phyloP scores from a whole-genome alignment of 1,140 invertebrate genomes.

The Papilio glaucus region DNA sequence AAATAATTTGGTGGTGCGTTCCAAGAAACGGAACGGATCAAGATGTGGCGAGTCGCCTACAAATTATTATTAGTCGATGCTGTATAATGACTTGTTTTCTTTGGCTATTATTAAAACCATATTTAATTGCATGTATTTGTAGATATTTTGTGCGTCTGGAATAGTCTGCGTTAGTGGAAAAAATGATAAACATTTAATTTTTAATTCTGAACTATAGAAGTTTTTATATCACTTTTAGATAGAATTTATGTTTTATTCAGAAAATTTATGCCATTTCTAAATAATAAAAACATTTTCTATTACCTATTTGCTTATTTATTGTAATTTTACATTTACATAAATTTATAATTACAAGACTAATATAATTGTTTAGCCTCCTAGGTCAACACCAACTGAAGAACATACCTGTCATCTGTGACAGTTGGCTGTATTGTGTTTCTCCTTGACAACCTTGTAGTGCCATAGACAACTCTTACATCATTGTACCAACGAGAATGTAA shows the following conservation, averaged over 20 bases:
- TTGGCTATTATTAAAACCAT: constrained; percentile 43
- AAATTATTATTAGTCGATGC: constrained; percentile 47
- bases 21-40: constrained; percentile 63
- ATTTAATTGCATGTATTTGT: constrained; percentile 31
- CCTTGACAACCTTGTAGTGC: background rate
- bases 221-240: too few species aligned
- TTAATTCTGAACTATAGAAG: background rate
- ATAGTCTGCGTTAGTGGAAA: background rate
- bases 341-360: too few species aligned
- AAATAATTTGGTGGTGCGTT: constrained; percentile 55
- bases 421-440: background rate
- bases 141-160: background rate
- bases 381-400: too few species aligned
- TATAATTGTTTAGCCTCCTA: too few species aligned
- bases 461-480: background rate
- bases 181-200: background rate
- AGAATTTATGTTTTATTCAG: too few species aligned
- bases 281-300: too few species aligned
- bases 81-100: constrained; percentile 39
- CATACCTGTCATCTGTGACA: too few species aligned
- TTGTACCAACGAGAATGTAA: too few species aligned
- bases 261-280: too few species aligned
- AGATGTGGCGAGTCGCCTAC: constrained; percentile 63
- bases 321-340: too few species aligned
- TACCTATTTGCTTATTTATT: too few species aligned